phyloP scores from a whole-genome alignment of 2,797 vertebrate species.

The Acipenser transmontanus region DNA sequence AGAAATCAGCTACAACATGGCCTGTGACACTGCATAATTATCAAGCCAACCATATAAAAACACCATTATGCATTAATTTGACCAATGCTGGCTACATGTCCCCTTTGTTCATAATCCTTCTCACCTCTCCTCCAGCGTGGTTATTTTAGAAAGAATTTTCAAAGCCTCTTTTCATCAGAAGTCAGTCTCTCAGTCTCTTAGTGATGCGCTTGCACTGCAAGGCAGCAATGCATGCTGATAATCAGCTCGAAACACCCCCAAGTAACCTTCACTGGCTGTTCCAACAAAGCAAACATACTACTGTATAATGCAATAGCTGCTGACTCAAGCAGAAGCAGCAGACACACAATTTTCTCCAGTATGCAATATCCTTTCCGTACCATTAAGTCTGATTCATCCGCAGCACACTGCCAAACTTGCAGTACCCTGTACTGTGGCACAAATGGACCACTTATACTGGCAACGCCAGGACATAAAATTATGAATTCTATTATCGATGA shows the following conservation, averaged over 20 bases:
- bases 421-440: no score
- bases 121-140: constrained; percentile 8
- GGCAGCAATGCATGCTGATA: constrained; percentile 16
- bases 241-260: constrained; percentile 33
- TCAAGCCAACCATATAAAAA: no score
- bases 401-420: constrained; percentile 33
- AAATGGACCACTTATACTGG: no score
- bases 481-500: no score
- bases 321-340: constrained; percentile 44
- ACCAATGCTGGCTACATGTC: constrained; percentile 11
- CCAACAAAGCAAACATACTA: constrained; percentile 21
- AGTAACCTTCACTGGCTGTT: constrained; percentile 42
- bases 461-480: no score
- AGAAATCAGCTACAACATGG: no score
- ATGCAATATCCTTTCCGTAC: constrained; percentile 34
- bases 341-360: constrained; percentile 20
- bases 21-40: no score
- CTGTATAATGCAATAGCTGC: constrained; percentile 36
- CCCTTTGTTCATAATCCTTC: constrained; percentile 12
- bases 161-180: constrained; percentile 22
- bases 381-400: constrained; percentile 42
- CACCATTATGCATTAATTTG: constrained; percentile 19
- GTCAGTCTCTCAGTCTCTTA: constrained; percentile 16
- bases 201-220: constrained; percentile 10
- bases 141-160: constrained; percentile 14